phyloP scores from a whole-genome alignment of 2,113 vertebrate genomes.

The Petaurus breviceps region DNA sequence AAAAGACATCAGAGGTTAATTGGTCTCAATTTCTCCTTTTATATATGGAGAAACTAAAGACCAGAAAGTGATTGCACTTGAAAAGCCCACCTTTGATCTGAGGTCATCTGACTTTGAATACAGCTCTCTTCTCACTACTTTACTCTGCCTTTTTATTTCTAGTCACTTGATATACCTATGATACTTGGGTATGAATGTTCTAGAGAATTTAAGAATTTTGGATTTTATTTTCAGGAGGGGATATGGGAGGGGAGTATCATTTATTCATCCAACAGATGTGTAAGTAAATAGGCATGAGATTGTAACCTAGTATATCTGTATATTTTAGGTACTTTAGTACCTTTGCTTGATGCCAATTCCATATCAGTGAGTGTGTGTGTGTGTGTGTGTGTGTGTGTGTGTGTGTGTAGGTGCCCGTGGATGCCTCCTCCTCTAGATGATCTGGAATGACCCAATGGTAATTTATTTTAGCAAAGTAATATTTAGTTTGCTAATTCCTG shows the following conservation, averaged over 20 bases:
- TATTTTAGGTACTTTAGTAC: background rate
- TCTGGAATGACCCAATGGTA: slow-evolving; percentile 42
- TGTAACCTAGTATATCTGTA: background rate
- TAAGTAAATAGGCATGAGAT: background rate
- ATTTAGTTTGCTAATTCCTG: slow-evolving; percentile 65
- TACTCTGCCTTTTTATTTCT: background rate
- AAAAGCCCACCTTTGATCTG: background rate
- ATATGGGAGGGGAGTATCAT: background rate
- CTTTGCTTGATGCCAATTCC: background rate
- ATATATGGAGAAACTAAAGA: background rate
- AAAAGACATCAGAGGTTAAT: background rate
- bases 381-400: background rate
- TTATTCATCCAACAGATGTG: background rate
- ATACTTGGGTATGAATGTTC: background rate
- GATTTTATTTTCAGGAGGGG: background rate
- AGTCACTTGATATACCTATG: background rate
- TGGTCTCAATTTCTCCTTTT: background rate
- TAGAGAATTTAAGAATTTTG: background rate
- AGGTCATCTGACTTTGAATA: background rate
- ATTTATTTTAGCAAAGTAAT: slow-evolving; percentile 59
- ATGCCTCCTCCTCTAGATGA: slow-evolving; percentile 41
- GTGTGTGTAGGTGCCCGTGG: too few species aligned
- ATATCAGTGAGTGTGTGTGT: background rate
- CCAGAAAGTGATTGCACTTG: background rate
- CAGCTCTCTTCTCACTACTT: background rate